These are phyloP conservation scores for Conops quadrifasciatus DNA, from an alignment of 2,888 invertebrate species.

Conservation along the genomic window DNA sequence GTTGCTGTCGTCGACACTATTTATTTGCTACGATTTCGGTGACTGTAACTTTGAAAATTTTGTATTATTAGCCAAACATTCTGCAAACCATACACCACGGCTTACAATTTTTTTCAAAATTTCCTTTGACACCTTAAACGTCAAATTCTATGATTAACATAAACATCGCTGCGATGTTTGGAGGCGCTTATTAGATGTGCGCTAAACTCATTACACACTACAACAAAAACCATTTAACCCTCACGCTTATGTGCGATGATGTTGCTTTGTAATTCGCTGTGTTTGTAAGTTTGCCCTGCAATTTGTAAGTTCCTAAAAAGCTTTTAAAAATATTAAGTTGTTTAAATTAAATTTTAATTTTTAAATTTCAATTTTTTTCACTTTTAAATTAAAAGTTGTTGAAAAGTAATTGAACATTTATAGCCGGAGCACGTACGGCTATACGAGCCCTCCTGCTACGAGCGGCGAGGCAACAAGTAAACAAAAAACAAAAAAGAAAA, in stretches of 20 bases:
- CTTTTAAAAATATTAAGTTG: too few species aligned
- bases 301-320: neutral
- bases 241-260: neutral
- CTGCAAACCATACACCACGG: conserved; percentile 3
- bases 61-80: conserved; percentile 29
- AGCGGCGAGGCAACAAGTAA: too few species aligned
- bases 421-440: too few species aligned
- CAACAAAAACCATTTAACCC: neutral
- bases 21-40: conserved; percentile 11
- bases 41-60: neutral
- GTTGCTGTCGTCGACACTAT: neutral
- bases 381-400: too few species aligned
- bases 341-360: too few species aligned
- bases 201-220: neutral
- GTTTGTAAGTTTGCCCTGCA: too few species aligned
- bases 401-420: too few species aligned
- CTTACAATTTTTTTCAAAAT: conserved; percentile 4
- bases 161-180: conserved; percentile 16
- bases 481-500: too few species aligned
- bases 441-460: too few species aligned
- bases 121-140: conserved; percentile 17
- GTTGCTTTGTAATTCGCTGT: neutral
- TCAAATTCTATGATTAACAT: conserved; percentile 3
- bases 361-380: too few species aligned
- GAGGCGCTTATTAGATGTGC: neutral